Evolutionary conservation across 2,888 invertebrate species (phyloP).

Genomic region (Taphrorychus bicolor): DNA sequence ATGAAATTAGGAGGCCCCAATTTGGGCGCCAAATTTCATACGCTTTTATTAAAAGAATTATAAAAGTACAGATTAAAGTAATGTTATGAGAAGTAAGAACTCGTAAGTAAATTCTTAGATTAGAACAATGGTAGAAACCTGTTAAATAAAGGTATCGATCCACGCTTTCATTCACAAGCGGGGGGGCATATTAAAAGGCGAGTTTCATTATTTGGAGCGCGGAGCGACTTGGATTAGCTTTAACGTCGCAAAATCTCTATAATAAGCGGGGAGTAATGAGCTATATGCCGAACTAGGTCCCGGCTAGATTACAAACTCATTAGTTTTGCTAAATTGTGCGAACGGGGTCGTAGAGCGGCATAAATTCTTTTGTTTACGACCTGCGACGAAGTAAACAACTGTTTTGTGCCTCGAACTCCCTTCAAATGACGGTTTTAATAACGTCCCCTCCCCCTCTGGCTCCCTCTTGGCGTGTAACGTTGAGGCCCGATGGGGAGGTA

Average conservation of each 20-base stretch:
- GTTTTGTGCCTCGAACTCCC: slow-evolving; percentile 4
- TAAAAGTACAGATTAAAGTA: too few relatives aligned
- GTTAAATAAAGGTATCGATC: slow-evolving; percentile 1
- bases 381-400: slow-evolving; percentile 13
- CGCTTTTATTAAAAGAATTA: too few relatives aligned
- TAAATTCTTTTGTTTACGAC: slow-evolving; percentile 19
- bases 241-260: slow-evolving; percentile 8
- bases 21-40: too few relatives aligned
- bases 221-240: slow-evolving; percentile 3
- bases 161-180: neutral
- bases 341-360: slow-evolving; percentile 14
- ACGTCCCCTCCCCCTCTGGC: too few relatives aligned
- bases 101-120: too few relatives aligned
- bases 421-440: neutral
- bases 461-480: neutral
- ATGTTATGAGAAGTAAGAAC: too few relatives aligned
- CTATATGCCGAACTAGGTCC: slow-evolving; percentile 18
- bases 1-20: too few relatives aligned
- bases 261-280: slow-evolving; percentile 15
- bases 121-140: neutral
- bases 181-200: slow-evolving; percentile 2
- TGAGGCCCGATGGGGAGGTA: neutral
- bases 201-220: slow-evolving; percentile 1
- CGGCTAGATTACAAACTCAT: slow-evolving; percentile 21
- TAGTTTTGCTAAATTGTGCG: slow-evolving; percentile 24